These are phyloP conservation scores for Contarinia nasturtii DNA, from an alignment of 1,140 invertebrate genomes.

Conservation along the genomic window DNA sequence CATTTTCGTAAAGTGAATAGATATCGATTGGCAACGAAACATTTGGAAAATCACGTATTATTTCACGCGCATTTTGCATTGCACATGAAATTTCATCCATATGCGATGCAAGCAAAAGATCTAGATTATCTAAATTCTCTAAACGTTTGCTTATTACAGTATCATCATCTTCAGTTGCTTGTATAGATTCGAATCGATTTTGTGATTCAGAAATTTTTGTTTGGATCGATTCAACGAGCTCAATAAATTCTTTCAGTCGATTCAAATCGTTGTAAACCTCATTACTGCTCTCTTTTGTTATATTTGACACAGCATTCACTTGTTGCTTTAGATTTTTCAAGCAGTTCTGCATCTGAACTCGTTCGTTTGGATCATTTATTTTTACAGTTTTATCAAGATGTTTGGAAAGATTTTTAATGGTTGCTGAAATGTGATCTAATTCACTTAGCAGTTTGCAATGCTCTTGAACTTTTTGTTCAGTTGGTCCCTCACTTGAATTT, in stretches of 20 bases:
- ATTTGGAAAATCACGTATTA: constrained; percentile 40
- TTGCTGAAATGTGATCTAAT: constrained; percentile 23
- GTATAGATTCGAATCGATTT: constrained; percentile 16
- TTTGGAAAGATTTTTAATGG: constrained; percentile 23
- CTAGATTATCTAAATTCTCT: constrained; percentile 15
- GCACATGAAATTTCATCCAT: constrained; percentile 18
- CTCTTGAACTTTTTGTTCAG: constrained; percentile 30
- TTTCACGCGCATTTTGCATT: constrained; percentile 27
- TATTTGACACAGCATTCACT: constrained; percentile 34
- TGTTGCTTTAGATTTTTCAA: constrained; percentile 30
- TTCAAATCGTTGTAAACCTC: constrained; percentile 37
- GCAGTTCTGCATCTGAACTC: constrained; percentile 27
- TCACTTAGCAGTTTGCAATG: constrained; percentile 25
- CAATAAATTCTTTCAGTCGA: constrained; percentile 45
- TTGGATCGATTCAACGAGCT: constrained; percentile 9
- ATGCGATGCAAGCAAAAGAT: constrained; percentile 6
- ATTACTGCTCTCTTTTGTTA: constrained; percentile 36
- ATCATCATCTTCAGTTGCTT: constrained; percentile 11
- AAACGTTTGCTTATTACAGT: constrained; percentile 17
- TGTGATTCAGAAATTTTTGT: constrained; percentile 12
- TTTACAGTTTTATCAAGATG: constrained; percentile 29
- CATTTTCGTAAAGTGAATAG: constrained; percentile 40
- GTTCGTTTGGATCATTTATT: constrained; percentile 24
- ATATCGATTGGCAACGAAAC: constrained; percentile 43
- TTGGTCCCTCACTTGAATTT: constrained; percentile 30